Evolutionary conservation across 2,888 invertebrate species (phyloP).

Genomic region (Phrixothrix hirtus): DNA sequence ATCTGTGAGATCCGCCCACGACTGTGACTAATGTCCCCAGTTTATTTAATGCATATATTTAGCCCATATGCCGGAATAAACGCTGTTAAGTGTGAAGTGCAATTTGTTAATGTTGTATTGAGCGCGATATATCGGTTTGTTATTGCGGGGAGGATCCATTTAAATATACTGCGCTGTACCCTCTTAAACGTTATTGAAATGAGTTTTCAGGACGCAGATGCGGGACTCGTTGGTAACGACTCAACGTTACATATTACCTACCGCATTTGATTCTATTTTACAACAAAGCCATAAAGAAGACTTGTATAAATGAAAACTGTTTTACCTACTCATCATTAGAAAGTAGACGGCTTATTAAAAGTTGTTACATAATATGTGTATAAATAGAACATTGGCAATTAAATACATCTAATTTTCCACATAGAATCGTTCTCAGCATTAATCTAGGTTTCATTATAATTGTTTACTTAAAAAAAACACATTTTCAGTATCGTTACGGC

Average conservation of each 20-base stretch:
- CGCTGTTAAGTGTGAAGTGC: constrained; percentile 52
- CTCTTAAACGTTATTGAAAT: constrained; percentile 43
- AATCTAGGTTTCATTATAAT: no score
- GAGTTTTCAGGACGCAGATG: constrained; percentile 47
- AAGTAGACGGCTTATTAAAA: no score
- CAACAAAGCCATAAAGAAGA: constrained; percentile 38
- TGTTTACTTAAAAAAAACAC: no score
- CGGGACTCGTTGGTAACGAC: constrained; percentile 45
- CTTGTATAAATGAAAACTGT: constrained; percentile 26
- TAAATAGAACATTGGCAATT: no score
- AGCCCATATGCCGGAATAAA: constrained; percentile 54
- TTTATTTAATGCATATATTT: constrained; percentile 56
- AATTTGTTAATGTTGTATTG: constrained; percentile 54
- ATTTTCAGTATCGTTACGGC: no score
- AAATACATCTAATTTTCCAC: no score
- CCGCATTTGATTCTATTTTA: constrained; percentile 43
- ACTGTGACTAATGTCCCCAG: constrained; percentile 49
- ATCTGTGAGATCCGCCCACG: constrained; percentile 48
- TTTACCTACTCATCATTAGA: constrained; percentile 3
- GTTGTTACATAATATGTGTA: no score
- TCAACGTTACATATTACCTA: constrained; percentile 46
- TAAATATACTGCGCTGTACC: constrained; percentile 42
- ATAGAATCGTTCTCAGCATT: no score
- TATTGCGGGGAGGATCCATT: constrained; percentile 51
- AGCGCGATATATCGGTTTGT: constrained; percentile 52